Conservation (phyloP, 2,888 invertebrate species). For the Eristalinus aeneus region DNA sequence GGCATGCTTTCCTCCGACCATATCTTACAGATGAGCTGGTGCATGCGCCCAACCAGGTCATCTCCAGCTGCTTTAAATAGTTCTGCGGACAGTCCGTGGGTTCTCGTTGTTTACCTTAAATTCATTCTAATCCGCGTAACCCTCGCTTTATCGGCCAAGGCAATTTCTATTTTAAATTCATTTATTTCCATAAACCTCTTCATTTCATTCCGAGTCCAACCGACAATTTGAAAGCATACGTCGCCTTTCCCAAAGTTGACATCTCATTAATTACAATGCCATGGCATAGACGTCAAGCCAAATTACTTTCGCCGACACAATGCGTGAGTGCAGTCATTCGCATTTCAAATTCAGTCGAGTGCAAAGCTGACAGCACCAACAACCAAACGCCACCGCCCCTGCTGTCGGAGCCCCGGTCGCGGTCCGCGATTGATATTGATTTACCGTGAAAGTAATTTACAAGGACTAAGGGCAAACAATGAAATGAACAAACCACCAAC, state of each 20-base stretch:
- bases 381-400: conserved; percentile 4
- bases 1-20: too few species aligned
- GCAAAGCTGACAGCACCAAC: conserved; percentile 43
- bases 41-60: too few species aligned
- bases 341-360: conserved; percentile 44
- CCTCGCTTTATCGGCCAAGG: background rate
- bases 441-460: conserved; percentile 58
- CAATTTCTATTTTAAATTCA: background rate
- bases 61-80: too few species aligned
- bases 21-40: too few species aligned
- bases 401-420: background rate
- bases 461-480: conserved; percentile 50
- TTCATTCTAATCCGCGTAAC: background rate
- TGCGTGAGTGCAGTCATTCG: conserved; percentile 52
- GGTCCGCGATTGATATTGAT: conserved; percentile 52
- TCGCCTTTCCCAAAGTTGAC: conserved; percentile 46
- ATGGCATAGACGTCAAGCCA: conserved; percentile 33
- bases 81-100: too few species aligned
- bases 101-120: background rate
- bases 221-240: background rate
- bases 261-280: conserved; percentile 51
- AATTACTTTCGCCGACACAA: conserved; percentile 49
- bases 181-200: too few species aligned
- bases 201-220: background rate
- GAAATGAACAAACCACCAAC: conserved; percentile 64